Percentiles rank a stretch among this genome's conserved stretches.
Evolutionary conservation across 2,888 invertebrate genomes (phyloP).

Genomic region (Drosophila quinaria): DNA sequence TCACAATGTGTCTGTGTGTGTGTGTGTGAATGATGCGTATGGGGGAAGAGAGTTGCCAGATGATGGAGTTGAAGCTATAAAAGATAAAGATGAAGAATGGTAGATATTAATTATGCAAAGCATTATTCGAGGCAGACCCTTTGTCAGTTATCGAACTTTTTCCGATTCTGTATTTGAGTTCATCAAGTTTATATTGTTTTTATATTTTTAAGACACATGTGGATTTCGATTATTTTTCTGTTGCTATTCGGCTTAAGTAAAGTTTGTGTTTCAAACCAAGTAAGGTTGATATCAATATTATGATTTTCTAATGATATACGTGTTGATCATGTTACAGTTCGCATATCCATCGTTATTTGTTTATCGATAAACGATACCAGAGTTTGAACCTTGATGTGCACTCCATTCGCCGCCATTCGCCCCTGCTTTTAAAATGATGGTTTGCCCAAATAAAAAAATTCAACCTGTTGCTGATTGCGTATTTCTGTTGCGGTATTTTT

Average conservation of each 20-base stretch:
- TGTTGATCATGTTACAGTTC: background rate
- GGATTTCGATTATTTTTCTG: too few species aligned
- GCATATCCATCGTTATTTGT: background rate
- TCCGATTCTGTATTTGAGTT: slow-evolving; percentile 30
- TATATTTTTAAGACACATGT: background rate
- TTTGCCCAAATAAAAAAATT: background rate
- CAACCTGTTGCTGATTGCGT: slow-evolving; percentile 21
- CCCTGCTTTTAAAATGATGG: background rate
- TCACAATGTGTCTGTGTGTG: slow-evolving; percentile 19
- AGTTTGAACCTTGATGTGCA: background rate
- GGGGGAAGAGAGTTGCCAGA: slow-evolving; percentile 15
- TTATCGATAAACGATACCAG: slow-evolving; percentile 12
- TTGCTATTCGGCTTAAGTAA: too few species aligned
- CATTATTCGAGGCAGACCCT: slow-evolving; percentile 33
- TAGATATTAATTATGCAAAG: slow-evolving; percentile 23
- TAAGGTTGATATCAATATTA: too few species aligned
- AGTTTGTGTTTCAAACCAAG: too few species aligned
- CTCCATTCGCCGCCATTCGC: too few species aligned
- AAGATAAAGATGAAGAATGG: background rate
- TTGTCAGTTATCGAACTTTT: slow-evolving; percentile 15
- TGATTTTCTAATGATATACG: too few species aligned
- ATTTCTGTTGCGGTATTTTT: slow-evolving; percentile 43
- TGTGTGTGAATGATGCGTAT: slow-evolving; percentile 29
- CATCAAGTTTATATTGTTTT: slow-evolving; percentile 8
- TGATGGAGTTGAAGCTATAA: slow-evolving; percentile 9